phyloP scores from a whole-genome alignment of 2,113 vertebrate species.

The Sisor rabdophorus region DNA sequence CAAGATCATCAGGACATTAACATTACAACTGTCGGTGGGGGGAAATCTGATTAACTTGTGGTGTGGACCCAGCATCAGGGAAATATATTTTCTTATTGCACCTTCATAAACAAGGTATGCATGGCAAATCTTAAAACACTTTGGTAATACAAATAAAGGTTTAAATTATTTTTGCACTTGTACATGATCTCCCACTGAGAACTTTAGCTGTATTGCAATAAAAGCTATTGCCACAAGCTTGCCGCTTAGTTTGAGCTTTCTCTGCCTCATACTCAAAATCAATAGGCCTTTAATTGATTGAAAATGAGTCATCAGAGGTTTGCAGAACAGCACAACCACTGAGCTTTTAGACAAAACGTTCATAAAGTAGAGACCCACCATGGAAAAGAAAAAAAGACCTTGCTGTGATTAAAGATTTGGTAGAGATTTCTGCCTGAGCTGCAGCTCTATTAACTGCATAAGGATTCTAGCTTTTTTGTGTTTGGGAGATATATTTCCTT shows the following conservation, averaged over 20 bases:
- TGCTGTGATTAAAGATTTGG: constrained; percentile 30
- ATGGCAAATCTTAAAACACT: constrained; percentile 22
- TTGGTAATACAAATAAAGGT: constrained; percentile 27
- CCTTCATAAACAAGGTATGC: background rate
- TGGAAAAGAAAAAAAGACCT: constrained; percentile 19
- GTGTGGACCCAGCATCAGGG: background rate
- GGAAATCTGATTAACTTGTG: no score
- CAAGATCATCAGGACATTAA: no score
- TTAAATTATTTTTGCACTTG: constrained; percentile 28
- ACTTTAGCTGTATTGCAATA: constrained; percentile 37
- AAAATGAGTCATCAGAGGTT: constrained; percentile 42
- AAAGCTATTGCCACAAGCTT: constrained; percentile 37
- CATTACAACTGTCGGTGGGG: no score
- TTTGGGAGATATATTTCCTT: no score
- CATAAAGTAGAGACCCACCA: constrained; percentile 24
- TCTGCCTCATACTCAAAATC: constrained; percentile 47
- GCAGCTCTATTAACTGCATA: constrained; percentile 23
- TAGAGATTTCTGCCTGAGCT: background rate
- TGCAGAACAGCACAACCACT: constrained; percentile 16
- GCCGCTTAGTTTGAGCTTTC: constrained; percentile 31
- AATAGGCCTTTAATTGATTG: constrained; percentile 63
- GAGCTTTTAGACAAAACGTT: constrained; percentile 29
- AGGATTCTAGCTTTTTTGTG: no score
- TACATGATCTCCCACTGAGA: constrained; percentile 24
- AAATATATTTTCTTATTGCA: background rate